phyloP scores from a whole-genome alignment of 2,888 invertebrate genomes.

The Steinernema hermaphroditum region DNA sequence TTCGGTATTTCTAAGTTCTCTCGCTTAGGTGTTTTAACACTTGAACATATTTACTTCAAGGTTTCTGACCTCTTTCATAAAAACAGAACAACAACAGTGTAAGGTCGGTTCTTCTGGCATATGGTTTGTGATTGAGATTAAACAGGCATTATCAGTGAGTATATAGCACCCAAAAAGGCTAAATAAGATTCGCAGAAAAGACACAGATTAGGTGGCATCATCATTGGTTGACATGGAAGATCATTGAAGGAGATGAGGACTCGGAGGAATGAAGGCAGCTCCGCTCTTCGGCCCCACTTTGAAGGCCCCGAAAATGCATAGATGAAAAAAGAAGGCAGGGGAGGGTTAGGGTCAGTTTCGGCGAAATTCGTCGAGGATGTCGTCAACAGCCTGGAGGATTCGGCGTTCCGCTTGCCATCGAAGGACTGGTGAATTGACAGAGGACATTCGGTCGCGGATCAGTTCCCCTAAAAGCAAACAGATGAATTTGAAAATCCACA shows the following conservation, averaged over 20 bases:
- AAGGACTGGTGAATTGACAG: not conserved
- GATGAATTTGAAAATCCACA: not conserved
- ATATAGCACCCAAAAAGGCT: not conserved
- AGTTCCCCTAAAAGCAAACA: not conserved
- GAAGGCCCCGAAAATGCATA: constrained; percentile 6
- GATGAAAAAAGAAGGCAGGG: not conserved
- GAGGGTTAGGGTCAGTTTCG: not conserved
- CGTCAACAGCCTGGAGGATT: constrained; percentile 12
- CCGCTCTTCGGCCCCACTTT: not conserved
- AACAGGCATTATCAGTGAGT: not conserved
- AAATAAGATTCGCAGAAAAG: not conserved
- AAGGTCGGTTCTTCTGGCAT: not conserved
- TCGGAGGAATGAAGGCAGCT: constrained; percentile 3
- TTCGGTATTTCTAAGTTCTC: no score
- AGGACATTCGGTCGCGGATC: not conserved
- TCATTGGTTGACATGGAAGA: not conserved
- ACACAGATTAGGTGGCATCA: not conserved
- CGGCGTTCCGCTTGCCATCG: constrained; percentile 19
- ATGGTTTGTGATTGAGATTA: not conserved
- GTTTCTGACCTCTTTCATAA: no score
- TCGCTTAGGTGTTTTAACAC: no score
- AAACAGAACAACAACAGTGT: not conserved
- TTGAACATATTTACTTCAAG: no score
- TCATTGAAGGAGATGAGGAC: not conserved
- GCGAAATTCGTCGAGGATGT: not conserved